Base-by-base conservation (phyloP, 2,888 invertebrate species). In the Dryadula phaetusa region DNA sequence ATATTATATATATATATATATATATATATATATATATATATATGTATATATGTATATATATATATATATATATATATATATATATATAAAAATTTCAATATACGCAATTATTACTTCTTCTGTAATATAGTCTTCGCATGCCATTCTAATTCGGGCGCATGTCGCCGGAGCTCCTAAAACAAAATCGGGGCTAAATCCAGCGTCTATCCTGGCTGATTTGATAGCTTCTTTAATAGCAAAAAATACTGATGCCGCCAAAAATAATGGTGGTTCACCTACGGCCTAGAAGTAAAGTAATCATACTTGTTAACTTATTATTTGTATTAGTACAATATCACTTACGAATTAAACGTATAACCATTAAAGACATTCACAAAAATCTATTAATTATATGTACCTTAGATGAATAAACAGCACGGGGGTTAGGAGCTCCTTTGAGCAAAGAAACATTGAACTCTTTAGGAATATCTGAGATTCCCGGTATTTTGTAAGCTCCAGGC, bases 201-300 rank as follows among this genome's bases (percentile, higher is more conserved):
- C 94, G 67, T 97, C 96, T 49, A 83, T 72, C 10, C 99, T 93
- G 0, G 97, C 97, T 0, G 96, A 94, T 78, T 93, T 93, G 62
- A 99, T 95, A 0, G 98, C 98, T 79, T 96, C 96, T 81, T 96
- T 96, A 69, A 98, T 97, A 0, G 98, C 99, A 80, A 97, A 98
- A 83, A 96, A 97, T 0, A 95, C 95, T 0, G 98, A 95, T 7
- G 96, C 94, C 0, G 98, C 97, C 49, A 98, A 93, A 82, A 98
- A 98, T 2, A 99, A 87, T 0, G 99, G 99, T 0, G 99, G 99
- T 85, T 99, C 99, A 0, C 99, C 99, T 16, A 99, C 95, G 70
- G 98, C 99, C 97, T 98, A 37, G 92, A 63, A 68, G 44, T 60
- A 42, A 47, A 62, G 46, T 22, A 14, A 25, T 40, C 37, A 16